Conservation (phyloP, 2,113 vertebrate species). For the Alaudala cheleensis region DNA sequence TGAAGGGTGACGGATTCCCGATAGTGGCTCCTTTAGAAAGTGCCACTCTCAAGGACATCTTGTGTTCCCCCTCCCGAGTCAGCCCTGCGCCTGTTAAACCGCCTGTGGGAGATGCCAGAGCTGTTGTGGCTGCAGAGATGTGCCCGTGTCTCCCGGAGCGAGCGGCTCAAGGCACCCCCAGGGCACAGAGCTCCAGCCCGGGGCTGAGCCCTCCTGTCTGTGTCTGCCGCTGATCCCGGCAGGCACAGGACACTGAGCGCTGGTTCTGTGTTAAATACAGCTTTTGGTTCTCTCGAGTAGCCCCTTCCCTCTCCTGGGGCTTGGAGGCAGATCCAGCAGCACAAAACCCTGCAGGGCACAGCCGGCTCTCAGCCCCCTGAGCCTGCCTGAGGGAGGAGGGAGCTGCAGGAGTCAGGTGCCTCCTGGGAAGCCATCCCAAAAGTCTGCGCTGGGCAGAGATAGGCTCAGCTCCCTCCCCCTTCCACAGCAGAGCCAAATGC, state of each 20-base stretch:
- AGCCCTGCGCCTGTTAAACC: background rate
- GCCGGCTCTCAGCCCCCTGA: background rate
- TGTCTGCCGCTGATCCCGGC: background rate
- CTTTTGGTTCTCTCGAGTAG: background rate
- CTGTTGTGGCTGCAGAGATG: background rate
- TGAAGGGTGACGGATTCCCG: background rate
- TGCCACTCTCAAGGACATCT: accelerated
- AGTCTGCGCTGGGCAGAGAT: background rate
- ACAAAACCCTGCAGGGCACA: background rate
- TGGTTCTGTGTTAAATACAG: background rate
- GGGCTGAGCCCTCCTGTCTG: background rate
- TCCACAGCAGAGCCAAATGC: background rate
- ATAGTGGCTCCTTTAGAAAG: background rate
- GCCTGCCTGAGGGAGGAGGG: background rate
- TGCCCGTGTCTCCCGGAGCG: background rate
- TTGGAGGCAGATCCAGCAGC: background rate
- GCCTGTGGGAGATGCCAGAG: background rate
- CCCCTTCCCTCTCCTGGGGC: background rate
- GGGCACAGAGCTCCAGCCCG: background rate
- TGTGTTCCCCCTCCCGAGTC: background rate
- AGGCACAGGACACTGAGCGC: accelerated
- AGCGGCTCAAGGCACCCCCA: background rate
- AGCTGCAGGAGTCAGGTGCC: background rate
- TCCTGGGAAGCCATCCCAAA: background rate
- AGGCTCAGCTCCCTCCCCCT: background rate